phyloP scores from a whole-genome alignment of 2,888 invertebrate genomes.

The Mesorhabditis sp. region DNA sequence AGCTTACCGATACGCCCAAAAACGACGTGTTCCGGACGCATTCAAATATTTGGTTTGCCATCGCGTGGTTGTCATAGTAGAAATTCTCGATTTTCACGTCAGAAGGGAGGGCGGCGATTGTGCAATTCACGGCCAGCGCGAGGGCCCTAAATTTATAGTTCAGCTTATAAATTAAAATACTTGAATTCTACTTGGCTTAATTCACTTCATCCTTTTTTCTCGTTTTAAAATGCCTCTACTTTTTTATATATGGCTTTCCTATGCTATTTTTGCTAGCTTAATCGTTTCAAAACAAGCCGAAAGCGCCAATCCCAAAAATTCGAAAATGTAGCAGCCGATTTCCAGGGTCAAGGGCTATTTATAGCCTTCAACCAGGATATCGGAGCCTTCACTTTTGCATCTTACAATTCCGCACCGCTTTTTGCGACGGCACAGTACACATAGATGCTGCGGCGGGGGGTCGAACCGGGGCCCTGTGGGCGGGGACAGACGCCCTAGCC shows the following conservation, averaged over 20 bases:
- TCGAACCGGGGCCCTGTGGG: background rate
- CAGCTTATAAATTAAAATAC: background rate
- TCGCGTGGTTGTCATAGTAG: slow-evolving; percentile 88
- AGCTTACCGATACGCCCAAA: slow-evolving; percentile 88
- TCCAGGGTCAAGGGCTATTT: background rate
- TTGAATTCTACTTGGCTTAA: background rate
- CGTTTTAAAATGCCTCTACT: no score
- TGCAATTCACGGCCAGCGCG: slow-evolving; percentile 93
- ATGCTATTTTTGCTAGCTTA: no score
- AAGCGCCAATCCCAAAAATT: background rate
- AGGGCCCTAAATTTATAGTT: slow-evolving; percentile 68
- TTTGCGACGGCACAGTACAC: background rate
- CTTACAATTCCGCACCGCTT: background rate
- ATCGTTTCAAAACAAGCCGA: no score
- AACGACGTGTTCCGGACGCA: slow-evolving; percentile 98
- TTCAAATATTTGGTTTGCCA: slow-evolving; percentile 89
- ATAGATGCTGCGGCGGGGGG: background rate
- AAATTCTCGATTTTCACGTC: slow-evolving; percentile 87
- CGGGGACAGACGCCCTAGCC: background rate
- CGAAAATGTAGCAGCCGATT: background rate
- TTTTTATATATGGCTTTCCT: no score
- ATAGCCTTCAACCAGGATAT: background rate
- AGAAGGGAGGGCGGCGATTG: slow-evolving; percentile 79
- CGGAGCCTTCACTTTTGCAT: background rate
- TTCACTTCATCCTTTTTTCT: background rate